Base-by-base conservation (phyloP, 2,113 vertebrate genomes). In the Danionella cerebrum region DNA sequence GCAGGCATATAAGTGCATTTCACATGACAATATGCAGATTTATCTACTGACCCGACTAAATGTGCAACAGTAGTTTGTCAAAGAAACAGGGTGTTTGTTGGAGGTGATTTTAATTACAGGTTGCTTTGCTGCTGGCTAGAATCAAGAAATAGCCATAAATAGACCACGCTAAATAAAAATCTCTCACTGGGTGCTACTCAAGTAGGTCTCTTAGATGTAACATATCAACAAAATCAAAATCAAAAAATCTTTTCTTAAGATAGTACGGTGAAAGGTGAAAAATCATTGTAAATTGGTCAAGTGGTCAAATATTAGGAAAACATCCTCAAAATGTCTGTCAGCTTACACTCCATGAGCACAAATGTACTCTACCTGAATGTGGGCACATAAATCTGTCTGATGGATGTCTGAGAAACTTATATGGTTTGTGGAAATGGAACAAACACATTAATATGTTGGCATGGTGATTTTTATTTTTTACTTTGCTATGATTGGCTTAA, bases 371-470 rank as follows among this genome's bases (percentile, higher is more conserved):
- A 66, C 68, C 65, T 58, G 67, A 81, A 82, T 54, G 45, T 50
- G 41, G 48, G 67, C 65, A 64, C 67, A 74, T 75, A 81, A 82
- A 77, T 39, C 70, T 58, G 68, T 71, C 44, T 33, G 14, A 51
- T 35, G 52, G 27, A 4, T 71, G 14, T 65, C 54, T 60, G 58
- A 42, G 70, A 64, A 78, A 84, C 78, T 84, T 86, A 85, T 80
- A 72, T 62, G 78, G n/a, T 73, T 67, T 51, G 75, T 65, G 69
- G 78, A 83, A 83, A 83, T 76, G 81, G 75, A 81, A 83, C 79
- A 83, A 84, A 83, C 74, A 79, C 82, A 78, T 81, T 80, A 80
- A 85, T 83, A 80, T 73, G 78, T 72, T 81, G 64, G 66, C 44
- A 52, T 10, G 42, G 74, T 69, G 60, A 77, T 82, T 65, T 66